Evolutionary conservation across 2,888 invertebrate species (phyloP), one percentile per base, ranked within the genome.

Genomic region (Deilephila porcellus): DNA sequence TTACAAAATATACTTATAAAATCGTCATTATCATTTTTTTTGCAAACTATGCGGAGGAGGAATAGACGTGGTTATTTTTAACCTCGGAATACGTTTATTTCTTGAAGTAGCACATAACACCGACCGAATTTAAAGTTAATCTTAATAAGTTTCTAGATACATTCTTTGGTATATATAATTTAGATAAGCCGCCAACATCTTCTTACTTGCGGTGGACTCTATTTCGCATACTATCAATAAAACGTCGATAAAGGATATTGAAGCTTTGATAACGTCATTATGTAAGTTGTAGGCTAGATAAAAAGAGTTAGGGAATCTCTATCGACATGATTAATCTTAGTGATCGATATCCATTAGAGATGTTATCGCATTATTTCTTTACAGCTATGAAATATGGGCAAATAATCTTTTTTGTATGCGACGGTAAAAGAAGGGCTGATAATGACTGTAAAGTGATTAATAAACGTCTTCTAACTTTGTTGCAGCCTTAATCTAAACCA

Each of bases 181-280:
- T 56, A 45, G 11, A 45, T 45, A 67, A 64, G 6, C 52, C 52
- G 67, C 52, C 45, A 4, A 5, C 5, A 52, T 67, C 67, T 52
- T 52, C 5, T 52, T 52, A 52, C 52, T 67, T 75, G 34, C 59
- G 64, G 37, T 67, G 17, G 25, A 52, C 34, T 34, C 56, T 67
- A 64, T 72, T 64, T 67, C 25, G 67, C 52, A 25, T 52, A 60
- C 80, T 75, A 82, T 82, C 82, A 83, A 82, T 82, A 81, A 81
- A 75, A 76, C 74, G 75, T 63, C 71, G 77, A 77, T 81, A 81
- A 74, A 72, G 74, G 81, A 81, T 81, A 83, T 79, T 81, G 79
- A 71, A 79, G 73, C 72, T 70, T 74, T 77, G 81, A 83, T 83
- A 81, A 80, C 78, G 75, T 81, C 80, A 77, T 80, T 80, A 79